These are phyloP conservation scores for Halcyon malimbica DNA, from an alignment of 2,113 vertebrate species.

Conservation along the genomic window DNA sequence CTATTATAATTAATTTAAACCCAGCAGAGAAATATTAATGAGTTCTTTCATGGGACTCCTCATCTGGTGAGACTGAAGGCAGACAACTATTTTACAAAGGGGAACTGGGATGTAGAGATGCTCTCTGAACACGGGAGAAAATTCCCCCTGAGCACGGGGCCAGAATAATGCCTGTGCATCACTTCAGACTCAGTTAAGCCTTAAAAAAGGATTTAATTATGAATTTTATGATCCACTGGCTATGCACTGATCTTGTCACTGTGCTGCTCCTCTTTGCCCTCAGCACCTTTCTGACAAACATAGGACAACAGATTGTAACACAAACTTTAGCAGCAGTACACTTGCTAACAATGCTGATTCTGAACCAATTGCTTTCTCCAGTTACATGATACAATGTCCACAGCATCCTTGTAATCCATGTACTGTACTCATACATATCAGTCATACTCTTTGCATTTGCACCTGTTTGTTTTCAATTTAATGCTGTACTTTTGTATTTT, in stretches of 20 bases:
- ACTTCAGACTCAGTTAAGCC: background rate
- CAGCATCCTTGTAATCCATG: background rate
- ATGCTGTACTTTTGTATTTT: background rate
- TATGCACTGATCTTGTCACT: background rate
- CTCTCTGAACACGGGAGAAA: background rate
- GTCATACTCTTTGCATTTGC: background rate
- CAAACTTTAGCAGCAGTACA: background rate
- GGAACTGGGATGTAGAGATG: background rate
- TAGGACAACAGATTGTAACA: background rate
- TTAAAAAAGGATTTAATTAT: background rate
- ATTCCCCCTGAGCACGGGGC: background rate
- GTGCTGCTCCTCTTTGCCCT: background rate
- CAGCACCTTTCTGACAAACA: background rate
- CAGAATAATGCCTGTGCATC: background rate
- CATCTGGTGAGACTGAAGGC: background rate
- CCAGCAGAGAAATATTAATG: background rate
- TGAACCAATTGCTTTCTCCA: background rate
- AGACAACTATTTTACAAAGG: constrained; percentile 4
- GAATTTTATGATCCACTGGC: background rate
- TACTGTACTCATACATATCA: background rate
- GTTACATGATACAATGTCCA: background rate
- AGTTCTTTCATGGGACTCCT: background rate
- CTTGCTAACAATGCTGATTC: background rate
- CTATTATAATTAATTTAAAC: background rate
- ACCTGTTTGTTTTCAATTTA: background rate